Evolutionary conservation across 2,888 invertebrate genomes (phyloP), one percentile per base, ranked within the genome.

Genomic region (Callimorpha dominula): DNA sequence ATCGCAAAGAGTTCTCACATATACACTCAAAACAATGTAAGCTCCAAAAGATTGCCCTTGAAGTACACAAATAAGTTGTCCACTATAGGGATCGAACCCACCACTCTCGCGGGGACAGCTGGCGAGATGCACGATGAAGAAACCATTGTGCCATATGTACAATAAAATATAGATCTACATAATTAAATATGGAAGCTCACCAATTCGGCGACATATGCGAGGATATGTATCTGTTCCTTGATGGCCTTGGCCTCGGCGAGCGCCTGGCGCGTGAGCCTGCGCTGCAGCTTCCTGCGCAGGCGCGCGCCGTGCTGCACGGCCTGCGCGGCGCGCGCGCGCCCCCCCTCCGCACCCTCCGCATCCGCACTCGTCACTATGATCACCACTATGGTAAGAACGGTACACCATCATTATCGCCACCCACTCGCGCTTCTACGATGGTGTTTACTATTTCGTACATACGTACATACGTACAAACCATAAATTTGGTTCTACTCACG

Each of bases 281-380:
- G 95, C 90, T 97, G 97, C 77, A 98, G 94, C 91, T 98, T 98
- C 82, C 97, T 96, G 9, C 98, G 97, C 80, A 98, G 96, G 68
- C 97, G 93, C 79, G 97, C 97, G 43, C 97, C 97, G 84, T 98
- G 98, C 88, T 98, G 97, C 84, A 98, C 97, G 0, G 98, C 98
- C 75, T 97, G 97, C 17, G 97, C 96, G 0, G 98, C 97, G 83
- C 97, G 96, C 71, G 96, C 97, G 46, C 94, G 89, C 0, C 95
- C 93, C n/a, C 88, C 85, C 70, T 89, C 91, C 1, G 78, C 83
- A 20, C 90, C 92, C 78, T 79, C 85, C 57, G 80, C 87, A 70
- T 93, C 94, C 63, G 92, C 91, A 70, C 89, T 89, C 79, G 92
- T 93, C 90, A 95, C 95, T 94, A 94, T 91, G 88, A 95, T 94